Conservation (phyloP, 1,140 invertebrate species). For the Dysdera silvatica region DNA sequence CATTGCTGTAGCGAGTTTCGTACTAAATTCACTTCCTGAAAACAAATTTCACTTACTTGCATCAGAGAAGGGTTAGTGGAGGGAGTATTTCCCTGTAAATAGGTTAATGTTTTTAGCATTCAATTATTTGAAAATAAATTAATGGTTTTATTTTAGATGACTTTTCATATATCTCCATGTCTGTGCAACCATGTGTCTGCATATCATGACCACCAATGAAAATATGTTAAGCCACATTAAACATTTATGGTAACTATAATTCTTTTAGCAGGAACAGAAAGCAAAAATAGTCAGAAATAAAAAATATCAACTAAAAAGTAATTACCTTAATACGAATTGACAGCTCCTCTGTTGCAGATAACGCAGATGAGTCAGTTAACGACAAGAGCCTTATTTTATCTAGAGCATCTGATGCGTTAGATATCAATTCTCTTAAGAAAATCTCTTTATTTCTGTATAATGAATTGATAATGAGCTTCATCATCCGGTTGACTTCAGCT, state of each 20-base stretch:
- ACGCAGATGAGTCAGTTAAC: constrained; percentile 70
- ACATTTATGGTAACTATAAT: not conserved
- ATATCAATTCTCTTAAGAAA: constrained; percentile 93
- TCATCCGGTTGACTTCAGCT: constrained; percentile 92
- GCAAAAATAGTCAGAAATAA: constrained; percentile 1
- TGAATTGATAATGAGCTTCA: constrained; percentile 98
- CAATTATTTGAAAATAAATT: too few species aligned
- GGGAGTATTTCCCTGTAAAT: too few species aligned
- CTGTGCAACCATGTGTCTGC: too few species aligned
- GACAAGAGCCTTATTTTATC: constrained; percentile 91
- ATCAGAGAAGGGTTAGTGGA: too few species aligned
- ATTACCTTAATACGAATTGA: constrained; percentile 79
- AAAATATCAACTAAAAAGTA: too few species aligned
- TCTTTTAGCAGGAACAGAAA: not conserved
- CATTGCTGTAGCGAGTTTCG: too few species aligned
- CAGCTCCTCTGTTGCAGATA: constrained; percentile 68
- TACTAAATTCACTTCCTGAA: too few species aligned
- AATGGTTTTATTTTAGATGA: too few species aligned
- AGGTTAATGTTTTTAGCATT: too few species aligned
- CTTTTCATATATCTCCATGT: too few species aligned
- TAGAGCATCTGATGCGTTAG: constrained; percentile 80
- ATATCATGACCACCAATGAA: not conserved
- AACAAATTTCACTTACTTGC: too few species aligned
- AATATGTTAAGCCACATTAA: not conserved
- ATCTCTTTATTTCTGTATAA: constrained; percentile 99